Conservation (phyloP, 1,140 invertebrate species). For the Dreissena polymorpha region DNA sequence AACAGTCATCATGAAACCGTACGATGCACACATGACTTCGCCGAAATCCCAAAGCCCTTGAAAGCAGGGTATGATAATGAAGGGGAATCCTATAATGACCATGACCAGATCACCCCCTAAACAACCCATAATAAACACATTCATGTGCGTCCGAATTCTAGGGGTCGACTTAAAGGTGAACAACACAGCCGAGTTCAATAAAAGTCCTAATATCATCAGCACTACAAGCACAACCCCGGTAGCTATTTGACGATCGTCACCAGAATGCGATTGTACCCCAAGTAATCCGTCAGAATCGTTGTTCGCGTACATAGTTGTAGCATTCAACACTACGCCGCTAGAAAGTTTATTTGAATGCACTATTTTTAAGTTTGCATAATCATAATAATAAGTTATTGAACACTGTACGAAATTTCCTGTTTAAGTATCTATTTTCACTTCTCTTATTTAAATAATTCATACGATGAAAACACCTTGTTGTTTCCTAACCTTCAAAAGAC, state of each 20-base stretch:
- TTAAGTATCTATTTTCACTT: too few relatives aligned
- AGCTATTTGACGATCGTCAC: not conserved
- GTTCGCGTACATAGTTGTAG: too few relatives aligned
- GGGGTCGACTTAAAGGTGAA: not conserved
- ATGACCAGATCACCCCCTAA: slow-evolving; percentile 6
- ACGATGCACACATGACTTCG: not conserved
- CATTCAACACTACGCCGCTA: too few relatives aligned
- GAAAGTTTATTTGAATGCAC: too few relatives aligned
- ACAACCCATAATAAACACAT: slow-evolving; percentile 24
- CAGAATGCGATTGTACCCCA: too few relatives aligned
- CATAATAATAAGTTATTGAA: too few relatives aligned
- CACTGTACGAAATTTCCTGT: too few relatives aligned
- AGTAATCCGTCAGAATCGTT: too few relatives aligned
- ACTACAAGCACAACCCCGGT: slow-evolving; percentile 6
- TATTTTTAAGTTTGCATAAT: too few relatives aligned
- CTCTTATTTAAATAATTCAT: too few relatives aligned
- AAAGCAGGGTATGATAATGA: slow-evolving; percentile 14
- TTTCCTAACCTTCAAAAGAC: too few relatives aligned
- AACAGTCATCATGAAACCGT: slow-evolving; percentile 23
- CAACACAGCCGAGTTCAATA: slow-evolving; percentile 8
- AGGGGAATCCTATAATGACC: slow-evolving; percentile 5
- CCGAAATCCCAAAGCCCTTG: slow-evolving; percentile 24
- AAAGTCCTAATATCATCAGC: not conserved
- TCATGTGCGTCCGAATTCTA: slow-evolving; percentile 6
- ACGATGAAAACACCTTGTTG: too few relatives aligned